Evolutionary conservation across 2,888 invertebrate species (phyloP), one percentile per base, ranked within the genome.

Genomic region (Amphipoea lucens): DNA sequence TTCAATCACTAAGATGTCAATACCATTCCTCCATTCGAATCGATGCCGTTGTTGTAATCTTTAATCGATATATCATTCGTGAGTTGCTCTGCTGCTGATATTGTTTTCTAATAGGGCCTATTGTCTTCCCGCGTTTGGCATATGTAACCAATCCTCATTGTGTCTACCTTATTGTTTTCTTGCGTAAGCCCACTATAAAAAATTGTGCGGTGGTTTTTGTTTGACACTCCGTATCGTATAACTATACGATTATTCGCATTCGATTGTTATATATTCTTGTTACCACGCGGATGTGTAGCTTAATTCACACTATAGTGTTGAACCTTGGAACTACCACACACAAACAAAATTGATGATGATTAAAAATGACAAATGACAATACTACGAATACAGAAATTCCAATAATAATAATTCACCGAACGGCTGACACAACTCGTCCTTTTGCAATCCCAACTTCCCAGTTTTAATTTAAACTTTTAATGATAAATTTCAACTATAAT

Each of bases 51-150:
- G 83, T 88, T 84, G 79, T 88, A 83, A 83, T 77, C 83, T 82
- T 40, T 74, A 75, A 81, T 87, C 87, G 79, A 90, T 89, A 92
- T 91, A 93, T 95, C 93, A 93, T 92, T 90, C 90, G 87, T 86
- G 75, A 81, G 78, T 83, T 78, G 76, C 68, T 70, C 72, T 76
- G 81, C 84, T 79, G 88, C 88, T 91, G 88, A 91, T 92, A 93
- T 93, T 93, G 92, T 94, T 94, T 94, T 93, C 90, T 92, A 93
- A 92, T 93, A 79, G 68, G 60, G 57, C 82, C 90, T 83, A 90
- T 91, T 90, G 89, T 91, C 86, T 89, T 90, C 85, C 85, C 82
- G 83, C 89, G 89, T 78, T 74, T 68, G 91, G 90, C 89, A 84
- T 87, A 87, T 87, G 88, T 89, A 90, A 90, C 89, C 87, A 88